Evolutionary conservation across 2,113 vertebrate genomes (phyloP), one percentile per base, ranked within the genome.

Genomic region (Sceloporus undulatus): DNA sequence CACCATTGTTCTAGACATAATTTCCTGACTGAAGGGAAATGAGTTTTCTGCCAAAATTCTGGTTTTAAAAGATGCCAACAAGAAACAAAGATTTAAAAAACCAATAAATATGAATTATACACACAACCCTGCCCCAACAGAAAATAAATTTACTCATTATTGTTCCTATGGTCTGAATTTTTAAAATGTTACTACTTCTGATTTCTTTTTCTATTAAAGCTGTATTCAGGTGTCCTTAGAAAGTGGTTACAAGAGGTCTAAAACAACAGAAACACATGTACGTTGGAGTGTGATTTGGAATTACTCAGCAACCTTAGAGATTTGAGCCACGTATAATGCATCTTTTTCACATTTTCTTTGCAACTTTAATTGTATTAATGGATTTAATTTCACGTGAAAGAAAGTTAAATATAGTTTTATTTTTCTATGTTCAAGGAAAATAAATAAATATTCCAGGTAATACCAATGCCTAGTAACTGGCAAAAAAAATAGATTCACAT

Each of bases 331-430:
- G 48, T 48, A 48, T 48, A 48, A 48, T 48, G 48, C 48, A 48
- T 48, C 48, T 48, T 48, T 34, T 7, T 48, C 48, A 48, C 40
- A 21, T 62, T 62, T 62, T 62, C 13, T 62, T 62, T 62, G 59
- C 59, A 18, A 18, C 13, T 84, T 88, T 80, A 93, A 89, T 90
- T 93, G 23, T 91, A 88, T 91, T 11, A 90, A 48, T 48, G 48
- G 65, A 76, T 84, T 92, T 87, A 92, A 93, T 92, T 94, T 92
- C 88, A 91, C 93, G 93, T 90, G 78, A 88, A 90, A 74, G 87
- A 79, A 90, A 92, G 78, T 94, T 62, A 92, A 92, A 92, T 80
- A 62, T 54, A 89, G 19, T 73, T 89, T 54, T 79, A 78, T 52
- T 88, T 40, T n/a, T 34, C 34, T 52, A 29, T 92, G 84, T 92